A percentile compares a stretch with the other conserved stretches of the same genome.
Evolutionary conservation across 2,113 vertebrate genomes (phyloP).

Genomic region (Hippolais icterina): DNA sequence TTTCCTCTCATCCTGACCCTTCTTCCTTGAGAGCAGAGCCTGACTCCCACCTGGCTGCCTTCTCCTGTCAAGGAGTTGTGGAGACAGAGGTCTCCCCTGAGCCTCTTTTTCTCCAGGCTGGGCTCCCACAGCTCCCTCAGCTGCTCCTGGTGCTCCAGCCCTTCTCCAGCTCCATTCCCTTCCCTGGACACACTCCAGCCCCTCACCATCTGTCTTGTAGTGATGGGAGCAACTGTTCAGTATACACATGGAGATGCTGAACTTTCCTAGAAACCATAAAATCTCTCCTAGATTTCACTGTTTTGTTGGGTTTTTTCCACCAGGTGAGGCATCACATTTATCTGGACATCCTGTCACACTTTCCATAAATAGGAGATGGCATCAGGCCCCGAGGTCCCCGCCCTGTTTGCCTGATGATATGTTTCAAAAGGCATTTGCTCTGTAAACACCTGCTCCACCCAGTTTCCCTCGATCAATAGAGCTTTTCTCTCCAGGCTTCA

Average conservation of each 20-base stretch:
- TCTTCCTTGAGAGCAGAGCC: background rate
- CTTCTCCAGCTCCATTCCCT: background rate
- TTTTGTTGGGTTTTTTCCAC: rapidly evolving
- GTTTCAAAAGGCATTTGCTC: background rate
- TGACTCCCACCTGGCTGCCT: background rate
- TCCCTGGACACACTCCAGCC: background rate
- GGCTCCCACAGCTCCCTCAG: background rate
- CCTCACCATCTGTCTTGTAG: background rate
- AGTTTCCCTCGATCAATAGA: background rate
- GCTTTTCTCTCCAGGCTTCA: background rate
- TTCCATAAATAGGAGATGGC: background rate
- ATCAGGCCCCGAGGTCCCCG: background rate
- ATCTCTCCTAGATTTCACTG: background rate
- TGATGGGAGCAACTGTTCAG: rapidly evolving
- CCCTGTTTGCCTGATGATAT: conserved; percentile 10
- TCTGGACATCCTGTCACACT: background rate
- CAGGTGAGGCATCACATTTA: background rate
- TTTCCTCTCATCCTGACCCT: background rate
- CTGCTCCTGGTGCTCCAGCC: background rate
- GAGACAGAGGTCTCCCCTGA: background rate
- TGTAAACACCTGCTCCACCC: background rate
- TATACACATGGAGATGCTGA: background rate
- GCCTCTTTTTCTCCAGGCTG: background rate
- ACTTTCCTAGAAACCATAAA: conserved; percentile 22
- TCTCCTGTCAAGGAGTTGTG: background rate